Conservation (phyloP, 2,113 vertebrate genomes). For the Mesitornis unicolor region DNA sequence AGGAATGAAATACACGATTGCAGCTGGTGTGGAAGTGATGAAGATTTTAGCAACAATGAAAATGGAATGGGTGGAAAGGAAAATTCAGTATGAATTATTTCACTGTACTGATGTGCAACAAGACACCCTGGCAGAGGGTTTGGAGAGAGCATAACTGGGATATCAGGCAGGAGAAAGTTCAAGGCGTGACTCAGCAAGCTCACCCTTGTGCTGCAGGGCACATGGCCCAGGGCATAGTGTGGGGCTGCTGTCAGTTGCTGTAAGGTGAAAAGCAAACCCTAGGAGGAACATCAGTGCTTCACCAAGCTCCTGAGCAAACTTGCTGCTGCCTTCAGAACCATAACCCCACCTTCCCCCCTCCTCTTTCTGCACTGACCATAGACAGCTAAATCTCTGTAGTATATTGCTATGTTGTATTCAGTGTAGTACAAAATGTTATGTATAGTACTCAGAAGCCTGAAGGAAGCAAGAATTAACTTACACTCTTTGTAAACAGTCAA, state of each 20-base stretch:
- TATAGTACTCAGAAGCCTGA: neutral
- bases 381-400: neutral
- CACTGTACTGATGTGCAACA: neutral
- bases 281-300: neutral
- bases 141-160: neutral
- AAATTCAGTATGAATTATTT: neutral
- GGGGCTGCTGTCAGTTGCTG: neutral
- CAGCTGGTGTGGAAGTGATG: neutral
- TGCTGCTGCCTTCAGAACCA: neutral
- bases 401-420: neutral
- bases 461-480: neutral
- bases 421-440: neutral
- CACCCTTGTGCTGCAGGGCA: neutral
- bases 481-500: neutral
- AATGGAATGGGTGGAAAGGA: neutral
- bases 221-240: rapidly evolving
- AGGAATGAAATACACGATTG: neutral
- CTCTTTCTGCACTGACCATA: neutral
- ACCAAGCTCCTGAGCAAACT: neutral
- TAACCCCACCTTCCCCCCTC: neutral
- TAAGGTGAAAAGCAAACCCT: neutral
- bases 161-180: neutral
- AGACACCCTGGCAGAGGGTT: neutral
- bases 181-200: neutral
- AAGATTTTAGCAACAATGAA: neutral